Evolutionary conservation across 2,888 invertebrate genomes (phyloP).

Genomic region (Parnassius smintheus): DNA sequence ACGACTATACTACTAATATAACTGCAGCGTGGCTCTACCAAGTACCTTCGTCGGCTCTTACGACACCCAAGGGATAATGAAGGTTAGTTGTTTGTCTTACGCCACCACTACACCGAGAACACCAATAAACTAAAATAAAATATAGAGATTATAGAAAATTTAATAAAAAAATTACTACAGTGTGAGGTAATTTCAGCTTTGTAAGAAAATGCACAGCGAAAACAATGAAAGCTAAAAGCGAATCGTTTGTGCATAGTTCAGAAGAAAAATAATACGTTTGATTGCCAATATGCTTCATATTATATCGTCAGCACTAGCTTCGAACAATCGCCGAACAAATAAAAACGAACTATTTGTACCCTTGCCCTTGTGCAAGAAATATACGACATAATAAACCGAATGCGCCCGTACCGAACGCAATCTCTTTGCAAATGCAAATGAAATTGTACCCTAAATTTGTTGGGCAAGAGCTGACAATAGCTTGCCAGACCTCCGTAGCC

Average conservation of each 20-base stretch:
- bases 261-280: slow-evolving; percentile 51
- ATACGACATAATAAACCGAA: slow-evolving; percentile 58
- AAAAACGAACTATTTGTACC: slow-evolving; percentile 60
- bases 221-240: no score
- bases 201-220: no score
- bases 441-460: slow-evolving; percentile 36
- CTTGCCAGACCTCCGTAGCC: slow-evolving; percentile 31
- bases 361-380: slow-evolving; percentile 74
- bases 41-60: no score
- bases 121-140: no score
- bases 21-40: no score
- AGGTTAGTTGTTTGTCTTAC: no score
- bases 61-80: no score
- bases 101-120: no score
- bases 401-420: slow-evolving; percentile 59
- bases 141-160: no score
- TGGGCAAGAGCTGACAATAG: slow-evolving; percentile 40
- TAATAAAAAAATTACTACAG: no score
- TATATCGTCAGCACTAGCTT: slow-evolving; percentile 42
- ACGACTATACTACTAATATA: no score
- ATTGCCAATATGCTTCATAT: slow-evolving; percentile 39
- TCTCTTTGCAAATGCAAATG: slow-evolving; percentile 35
- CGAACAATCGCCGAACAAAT: slow-evolving; percentile 60
- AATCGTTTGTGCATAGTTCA: slow-evolving; percentile 37
- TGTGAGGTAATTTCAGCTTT: no score